Conservation (phyloP, 2,113 vertebrate species). For the Delphinapterus leucas region DNA sequence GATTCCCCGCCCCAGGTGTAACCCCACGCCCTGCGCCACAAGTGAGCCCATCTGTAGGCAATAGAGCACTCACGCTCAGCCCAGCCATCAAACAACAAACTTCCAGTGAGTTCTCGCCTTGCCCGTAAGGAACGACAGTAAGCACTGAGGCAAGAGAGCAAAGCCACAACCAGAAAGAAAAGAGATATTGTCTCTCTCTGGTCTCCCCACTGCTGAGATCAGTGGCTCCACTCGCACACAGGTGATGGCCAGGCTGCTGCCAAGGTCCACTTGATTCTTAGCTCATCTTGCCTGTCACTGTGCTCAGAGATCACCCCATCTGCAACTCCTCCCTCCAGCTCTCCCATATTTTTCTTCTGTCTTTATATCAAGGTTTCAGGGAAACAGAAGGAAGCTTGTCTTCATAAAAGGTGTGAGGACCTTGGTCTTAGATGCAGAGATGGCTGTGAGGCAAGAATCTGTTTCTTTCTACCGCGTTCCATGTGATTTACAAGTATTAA, state of each 20-base stretch:
- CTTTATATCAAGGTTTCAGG: background rate
- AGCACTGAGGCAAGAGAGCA: background rate
- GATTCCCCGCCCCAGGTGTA: background rate
- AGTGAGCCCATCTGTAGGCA: background rate
- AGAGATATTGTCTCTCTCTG: background rate
- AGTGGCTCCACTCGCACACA: background rate
- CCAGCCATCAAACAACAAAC: background rate
- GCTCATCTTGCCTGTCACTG: background rate
- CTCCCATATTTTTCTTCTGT: background rate
- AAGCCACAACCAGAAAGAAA: background rate
- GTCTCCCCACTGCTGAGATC: background rate
- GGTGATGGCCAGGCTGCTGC: background rate
- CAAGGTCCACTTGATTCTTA: background rate
- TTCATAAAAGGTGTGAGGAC: background rate
- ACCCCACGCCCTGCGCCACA: rapidly evolving
- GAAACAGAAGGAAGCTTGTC: background rate
- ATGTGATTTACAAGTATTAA: background rate
- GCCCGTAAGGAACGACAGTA: background rate
- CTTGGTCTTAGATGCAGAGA: background rate
- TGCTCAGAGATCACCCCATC: background rate
- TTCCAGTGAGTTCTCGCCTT: background rate
- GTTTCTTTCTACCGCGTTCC: background rate
- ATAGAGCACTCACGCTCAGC: background rate
- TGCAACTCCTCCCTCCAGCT: background rate
- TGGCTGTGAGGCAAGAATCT: background rate